phyloP scores from a whole-genome alignment of 1,140 invertebrate genomes.

The Micrasema longulum region DNA sequence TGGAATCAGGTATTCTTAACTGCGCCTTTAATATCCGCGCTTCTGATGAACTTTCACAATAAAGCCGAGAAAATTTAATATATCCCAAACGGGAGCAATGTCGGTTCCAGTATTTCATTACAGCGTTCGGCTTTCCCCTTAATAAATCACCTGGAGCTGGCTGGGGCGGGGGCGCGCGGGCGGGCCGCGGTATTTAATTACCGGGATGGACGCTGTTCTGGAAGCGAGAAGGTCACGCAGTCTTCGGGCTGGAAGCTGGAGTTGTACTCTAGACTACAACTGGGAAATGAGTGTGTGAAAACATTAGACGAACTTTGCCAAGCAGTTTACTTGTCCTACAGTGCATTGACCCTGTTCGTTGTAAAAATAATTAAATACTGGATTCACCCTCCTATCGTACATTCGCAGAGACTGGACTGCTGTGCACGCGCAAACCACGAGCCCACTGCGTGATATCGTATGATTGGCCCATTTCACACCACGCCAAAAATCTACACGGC shows the following conservation, averaged over 20 bases:
- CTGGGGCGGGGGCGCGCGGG: neutral
- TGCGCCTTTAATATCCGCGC: constrained; percentile 35
- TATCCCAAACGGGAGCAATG: constrained; percentile 56
- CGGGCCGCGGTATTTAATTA: constrained; percentile 43
- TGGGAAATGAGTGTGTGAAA: too few species aligned
- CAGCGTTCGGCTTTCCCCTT: constrained; percentile 67
- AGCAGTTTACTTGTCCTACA: too few species aligned
- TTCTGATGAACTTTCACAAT: constrained; percentile 46
- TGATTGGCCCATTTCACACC: too few species aligned
- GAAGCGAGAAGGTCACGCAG: constrained; percentile 11
- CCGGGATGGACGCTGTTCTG: constrained; percentile 26
- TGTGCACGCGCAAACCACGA: too few species aligned
- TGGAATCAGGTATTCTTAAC: constrained; percentile 44
- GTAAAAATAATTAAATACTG: too few species aligned
- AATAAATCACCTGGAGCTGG: constrained; percentile 63
- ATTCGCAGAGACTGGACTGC: too few species aligned
- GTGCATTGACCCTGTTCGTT: too few species aligned
- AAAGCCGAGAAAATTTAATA: constrained; percentile 47
- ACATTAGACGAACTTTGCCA: too few species aligned
- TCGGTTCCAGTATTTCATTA: constrained; percentile 69
- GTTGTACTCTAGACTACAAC: too few species aligned
- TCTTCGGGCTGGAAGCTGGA: neutral
- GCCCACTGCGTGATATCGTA: too few species aligned
- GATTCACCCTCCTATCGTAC: too few species aligned
- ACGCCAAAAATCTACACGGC: too few species aligned